Conservation (phyloP, 2,113 vertebrate species). For the Pteruthius melanotis region DNA sequence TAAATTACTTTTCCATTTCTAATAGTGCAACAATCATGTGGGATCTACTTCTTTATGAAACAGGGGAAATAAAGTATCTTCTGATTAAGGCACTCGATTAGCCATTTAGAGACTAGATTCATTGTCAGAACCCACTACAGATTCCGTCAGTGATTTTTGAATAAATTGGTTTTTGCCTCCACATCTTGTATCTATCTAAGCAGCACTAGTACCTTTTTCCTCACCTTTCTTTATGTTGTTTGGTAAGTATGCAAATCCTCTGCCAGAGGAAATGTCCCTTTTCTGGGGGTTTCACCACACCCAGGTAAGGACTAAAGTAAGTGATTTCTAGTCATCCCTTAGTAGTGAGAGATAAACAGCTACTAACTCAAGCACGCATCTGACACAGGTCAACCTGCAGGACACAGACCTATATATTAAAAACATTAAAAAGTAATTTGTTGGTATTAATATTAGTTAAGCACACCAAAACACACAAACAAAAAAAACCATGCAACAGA, state of each 20-base stretch:
- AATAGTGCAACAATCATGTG: neutral
- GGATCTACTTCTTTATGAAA: neutral
- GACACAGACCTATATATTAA: neutral
- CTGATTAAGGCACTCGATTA: neutral
- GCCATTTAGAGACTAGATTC: neutral
- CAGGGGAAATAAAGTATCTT: neutral
- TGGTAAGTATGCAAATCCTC: neutral
- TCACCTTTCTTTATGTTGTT: neutral
- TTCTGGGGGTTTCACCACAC: neutral
- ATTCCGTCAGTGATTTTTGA: neutral
- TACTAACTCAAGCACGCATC: neutral
- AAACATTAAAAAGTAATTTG: neutral
- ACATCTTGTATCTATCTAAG: neutral
- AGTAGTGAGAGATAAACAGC: neutral
- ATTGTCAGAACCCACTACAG: neutral
- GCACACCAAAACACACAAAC: neutral
- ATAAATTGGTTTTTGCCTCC: neutral
- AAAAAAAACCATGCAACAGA: neutral
- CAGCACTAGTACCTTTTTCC: neutral
- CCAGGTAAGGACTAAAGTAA: neutral
- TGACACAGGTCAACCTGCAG: neutral
- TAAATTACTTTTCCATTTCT: neutral
- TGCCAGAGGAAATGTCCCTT: neutral
- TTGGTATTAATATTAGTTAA: neutral
- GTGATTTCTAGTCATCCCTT: neutral